Conservation (phyloP, 2,797 vertebrate species). For the Tiaroga cobitis region DNA sequence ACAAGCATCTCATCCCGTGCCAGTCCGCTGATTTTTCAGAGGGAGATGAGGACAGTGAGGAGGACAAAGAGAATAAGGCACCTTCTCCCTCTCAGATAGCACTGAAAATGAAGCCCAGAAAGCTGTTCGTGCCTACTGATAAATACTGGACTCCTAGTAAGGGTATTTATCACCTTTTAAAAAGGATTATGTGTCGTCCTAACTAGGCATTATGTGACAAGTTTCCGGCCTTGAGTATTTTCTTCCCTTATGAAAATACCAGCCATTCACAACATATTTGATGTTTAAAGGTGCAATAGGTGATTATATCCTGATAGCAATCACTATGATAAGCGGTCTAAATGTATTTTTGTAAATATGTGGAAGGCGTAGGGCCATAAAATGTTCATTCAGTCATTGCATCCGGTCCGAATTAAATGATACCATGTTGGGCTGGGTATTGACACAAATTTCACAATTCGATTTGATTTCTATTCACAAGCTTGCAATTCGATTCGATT, state of each 20-base stretch:
- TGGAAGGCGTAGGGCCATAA: too few species aligned
- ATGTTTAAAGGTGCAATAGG: background rate
- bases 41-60: conserved; percentile 61
- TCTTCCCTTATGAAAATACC: background rate
- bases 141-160: conserved; percentile 41
- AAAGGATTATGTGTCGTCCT: background rate
- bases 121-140: conserved; percentile 68
- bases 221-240: background rate
- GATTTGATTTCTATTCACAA: too few species aligned
- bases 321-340: too few species aligned
- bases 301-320: too few species aligned
- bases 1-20: conserved; percentile 73
- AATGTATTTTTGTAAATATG: too few species aligned
- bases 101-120: conserved; percentile 71
- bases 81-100: conserved; percentile 51
- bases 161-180: conserved; percentile 25
- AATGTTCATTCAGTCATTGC: too few species aligned
- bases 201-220: background rate
- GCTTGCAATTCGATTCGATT: too few species aligned
- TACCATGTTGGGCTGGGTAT: too few species aligned
- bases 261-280: background rate
- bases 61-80: conserved; percentile 56
- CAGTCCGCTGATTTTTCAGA: conserved; percentile 64
- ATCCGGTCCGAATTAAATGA: too few species aligned
- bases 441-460: too few species aligned